Conservation (phyloP, 2,797 vertebrate species). For the Ceryle rudis region DNA sequence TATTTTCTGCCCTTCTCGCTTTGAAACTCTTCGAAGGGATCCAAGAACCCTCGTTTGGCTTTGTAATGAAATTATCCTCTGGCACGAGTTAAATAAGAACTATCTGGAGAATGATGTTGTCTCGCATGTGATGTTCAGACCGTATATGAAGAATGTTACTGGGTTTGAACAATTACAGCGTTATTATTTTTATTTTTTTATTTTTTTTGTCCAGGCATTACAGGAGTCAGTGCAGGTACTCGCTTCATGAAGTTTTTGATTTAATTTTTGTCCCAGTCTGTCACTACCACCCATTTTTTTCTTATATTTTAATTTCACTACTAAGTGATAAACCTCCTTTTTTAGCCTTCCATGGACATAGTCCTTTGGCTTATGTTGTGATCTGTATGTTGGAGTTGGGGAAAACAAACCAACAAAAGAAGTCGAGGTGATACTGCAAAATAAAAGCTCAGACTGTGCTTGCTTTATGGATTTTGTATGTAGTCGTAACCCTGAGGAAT, state of each 20-base stretch:
- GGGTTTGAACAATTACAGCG: neutral
- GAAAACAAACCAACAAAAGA: neutral
- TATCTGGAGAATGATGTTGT: neutral
- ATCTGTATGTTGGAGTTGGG: neutral
- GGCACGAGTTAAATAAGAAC: neutral
- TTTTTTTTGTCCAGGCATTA: neutral
- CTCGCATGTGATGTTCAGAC: neutral
- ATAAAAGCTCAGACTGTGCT: neutral
- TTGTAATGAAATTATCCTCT: neutral
- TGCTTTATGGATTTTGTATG: neutral
- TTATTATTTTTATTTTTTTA: neutral
- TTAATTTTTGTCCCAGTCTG: neutral
- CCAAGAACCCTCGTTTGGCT: neutral
- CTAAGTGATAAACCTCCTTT: neutral
- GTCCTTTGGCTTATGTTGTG: neutral
- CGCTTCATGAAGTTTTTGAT: neutral
- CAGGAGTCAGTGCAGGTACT: neutral
- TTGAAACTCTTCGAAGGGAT: neutral
- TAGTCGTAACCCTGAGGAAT: neutral
- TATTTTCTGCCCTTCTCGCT: neutral
- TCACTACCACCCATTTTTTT: fast-evolving
- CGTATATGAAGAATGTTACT: neutral
- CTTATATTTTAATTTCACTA: neutral
- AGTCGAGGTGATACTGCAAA: neutral
- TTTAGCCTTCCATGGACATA: neutral